Conservation (phyloP, 2,113 vertebrate species). For the Lepidothrix coronata region DNA sequence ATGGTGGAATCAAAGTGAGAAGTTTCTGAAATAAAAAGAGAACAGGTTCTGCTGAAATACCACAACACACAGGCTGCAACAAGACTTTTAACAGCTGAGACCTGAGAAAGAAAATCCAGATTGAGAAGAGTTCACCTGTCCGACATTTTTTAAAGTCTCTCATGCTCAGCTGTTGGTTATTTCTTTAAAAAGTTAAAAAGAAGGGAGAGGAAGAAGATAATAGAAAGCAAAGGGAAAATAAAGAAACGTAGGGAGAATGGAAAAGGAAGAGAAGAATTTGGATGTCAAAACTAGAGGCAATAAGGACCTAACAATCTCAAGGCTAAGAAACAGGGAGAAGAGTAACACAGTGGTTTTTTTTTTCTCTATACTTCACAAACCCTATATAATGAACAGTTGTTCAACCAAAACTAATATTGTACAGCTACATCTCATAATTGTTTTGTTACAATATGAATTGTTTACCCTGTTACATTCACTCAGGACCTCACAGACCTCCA, state of each 20-base stretch:
- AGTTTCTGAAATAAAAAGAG: constrained; percentile 47
- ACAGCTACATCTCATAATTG: background rate
- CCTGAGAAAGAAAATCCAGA: background rate
- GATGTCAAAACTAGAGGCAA: background rate
- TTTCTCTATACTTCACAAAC: fast-evolving
- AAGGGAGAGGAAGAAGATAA: background rate
- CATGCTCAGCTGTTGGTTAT: background rate
- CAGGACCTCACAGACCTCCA: background rate
- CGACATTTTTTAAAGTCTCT: background rate
- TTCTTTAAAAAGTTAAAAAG: background rate
- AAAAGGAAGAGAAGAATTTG: background rate
- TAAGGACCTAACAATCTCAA: background rate
- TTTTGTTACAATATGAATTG: background rate
- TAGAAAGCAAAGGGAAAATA: background rate
- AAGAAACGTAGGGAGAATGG: background rate
- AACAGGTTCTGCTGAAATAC: background rate
- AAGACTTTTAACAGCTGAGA: background rate
- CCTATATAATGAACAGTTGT: background rate
- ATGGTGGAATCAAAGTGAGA: background rate
- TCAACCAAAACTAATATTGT: background rate
- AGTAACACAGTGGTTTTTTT: background rate
- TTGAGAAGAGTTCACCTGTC: background rate
- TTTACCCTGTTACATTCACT: background rate
- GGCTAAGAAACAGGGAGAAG: background rate
- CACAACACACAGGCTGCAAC: background rate